Evolutionary conservation across 2,797 vertebrate species (phyloP).

Genomic region (Diplodus sargus): DNA sequence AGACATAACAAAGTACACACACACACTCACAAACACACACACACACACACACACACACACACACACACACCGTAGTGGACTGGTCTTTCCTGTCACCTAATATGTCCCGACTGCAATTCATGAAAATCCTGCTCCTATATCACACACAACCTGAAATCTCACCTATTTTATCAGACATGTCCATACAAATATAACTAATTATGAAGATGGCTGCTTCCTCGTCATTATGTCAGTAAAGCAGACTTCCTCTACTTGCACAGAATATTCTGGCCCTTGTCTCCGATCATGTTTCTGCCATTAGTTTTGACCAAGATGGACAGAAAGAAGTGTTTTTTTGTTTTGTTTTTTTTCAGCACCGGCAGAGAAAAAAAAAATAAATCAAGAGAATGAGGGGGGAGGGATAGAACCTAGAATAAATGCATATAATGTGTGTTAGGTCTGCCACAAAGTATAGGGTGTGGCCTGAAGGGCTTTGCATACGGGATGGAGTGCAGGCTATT

Average conservation of each 20-base stretch:
- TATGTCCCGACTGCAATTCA: slow-evolving; percentile 35
- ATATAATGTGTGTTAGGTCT: slow-evolving; percentile 77
- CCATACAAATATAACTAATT: too few relatives aligned
- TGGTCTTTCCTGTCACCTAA: slow-evolving; percentile 49
- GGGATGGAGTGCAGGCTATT: slow-evolving; percentile 79
- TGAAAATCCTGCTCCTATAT: slow-evolving; percentile 4
- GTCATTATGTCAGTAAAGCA: background rate
- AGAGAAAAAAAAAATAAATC: slow-evolving; percentile 25
- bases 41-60: background rate
- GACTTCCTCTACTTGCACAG: background rate
- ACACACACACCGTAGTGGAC: background rate
- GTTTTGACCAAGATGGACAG: slow-evolving; percentile 1
- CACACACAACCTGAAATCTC: background rate
- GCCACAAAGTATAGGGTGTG: slow-evolving; percentile 89
- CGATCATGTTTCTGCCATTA: slow-evolving; percentile 34
- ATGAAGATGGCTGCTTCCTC: too few relatives aligned
- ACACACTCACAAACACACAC: background rate
- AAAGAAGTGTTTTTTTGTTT: slow-evolving; percentile 17
- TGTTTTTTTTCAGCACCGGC: slow-evolving; percentile 33
- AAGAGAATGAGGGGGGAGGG: slow-evolving; percentile 41
- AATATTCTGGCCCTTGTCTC: background rate
- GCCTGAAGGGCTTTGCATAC: slow-evolving; percentile 76
- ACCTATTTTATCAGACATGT: background rate
- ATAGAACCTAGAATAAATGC: slow-evolving; percentile 78
- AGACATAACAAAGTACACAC: background rate